A percentile compares a stretch with the other conserved stretches of the same genome.
Conservation (phyloP, 1,140 invertebrate species). For the Drosophila prosaltans region DNA sequence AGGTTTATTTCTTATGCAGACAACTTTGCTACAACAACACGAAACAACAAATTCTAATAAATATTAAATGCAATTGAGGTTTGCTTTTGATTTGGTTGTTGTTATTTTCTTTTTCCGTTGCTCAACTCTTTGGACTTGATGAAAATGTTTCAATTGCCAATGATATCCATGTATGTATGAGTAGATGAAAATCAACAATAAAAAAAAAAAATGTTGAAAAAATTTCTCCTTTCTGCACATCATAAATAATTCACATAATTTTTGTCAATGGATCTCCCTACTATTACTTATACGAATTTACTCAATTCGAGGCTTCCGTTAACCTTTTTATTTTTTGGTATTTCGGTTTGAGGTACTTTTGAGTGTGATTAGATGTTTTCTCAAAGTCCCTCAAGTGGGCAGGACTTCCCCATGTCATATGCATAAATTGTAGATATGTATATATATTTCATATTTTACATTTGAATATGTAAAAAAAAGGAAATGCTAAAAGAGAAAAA, state of each 20-base stretch:
- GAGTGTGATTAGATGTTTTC: conserved; percentile 6
- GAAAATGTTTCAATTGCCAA: conserved; percentile 8
- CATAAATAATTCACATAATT: conserved; percentile 72
- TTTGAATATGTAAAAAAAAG: conserved; percentile 3
- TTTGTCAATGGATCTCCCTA: conserved; percentile 38
- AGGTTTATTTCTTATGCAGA: conserved; percentile 17
- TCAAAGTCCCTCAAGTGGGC: conserved; percentile 23
- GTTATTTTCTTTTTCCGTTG: not conserved
- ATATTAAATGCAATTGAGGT: conserved; percentile 78
- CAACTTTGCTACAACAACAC: conserved; percentile 6
- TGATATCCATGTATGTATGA: not conserved
- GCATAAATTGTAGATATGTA: not conserved
- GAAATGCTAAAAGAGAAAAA: not conserved
- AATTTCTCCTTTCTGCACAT: conserved; percentile 50
- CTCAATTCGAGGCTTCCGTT: not conserved
- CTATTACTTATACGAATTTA: conserved; percentile 11
- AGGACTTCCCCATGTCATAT: not conserved
- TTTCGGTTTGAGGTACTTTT: conserved; percentile 20
- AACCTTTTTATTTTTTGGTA: conserved; percentile 23
- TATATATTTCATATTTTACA: conserved; percentile 15
- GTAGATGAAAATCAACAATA: conserved; percentile 43
- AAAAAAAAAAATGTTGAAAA: conserved; percentile 41
- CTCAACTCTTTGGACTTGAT: not conserved
- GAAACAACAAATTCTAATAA: conserved; percentile 46
- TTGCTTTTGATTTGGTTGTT: conserved; percentile 15